Percentiles rank a stretch among this genome's conserved stretches.
Evolutionary conservation across 2,888 invertebrate species (phyloP).

Genomic region (Drosophila nr. perissopoda): DNA sequence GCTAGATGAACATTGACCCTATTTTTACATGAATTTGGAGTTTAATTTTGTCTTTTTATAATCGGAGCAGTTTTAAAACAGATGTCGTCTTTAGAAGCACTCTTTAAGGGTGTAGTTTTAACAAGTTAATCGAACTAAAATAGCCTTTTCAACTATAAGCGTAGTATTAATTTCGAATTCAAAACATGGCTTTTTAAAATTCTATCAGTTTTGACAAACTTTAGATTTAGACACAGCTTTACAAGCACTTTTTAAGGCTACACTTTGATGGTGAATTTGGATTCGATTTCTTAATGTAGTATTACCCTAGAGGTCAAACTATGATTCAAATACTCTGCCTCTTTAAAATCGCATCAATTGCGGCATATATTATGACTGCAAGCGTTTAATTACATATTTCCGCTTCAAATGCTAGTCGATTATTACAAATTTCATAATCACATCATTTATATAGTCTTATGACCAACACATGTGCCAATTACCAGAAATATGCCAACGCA

Average conservation of each 20-base stretch:
- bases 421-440: not conserved
- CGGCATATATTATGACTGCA: not conserved
- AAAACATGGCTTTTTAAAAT: too few relatives aligned
- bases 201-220: not conserved
- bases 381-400: not conserved
- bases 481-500: not conserved
- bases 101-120: too few relatives aligned
- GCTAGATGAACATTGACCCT: not conserved
- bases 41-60: not conserved
- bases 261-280: not conserved
- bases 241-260: not conserved
- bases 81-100: too few relatives aligned
- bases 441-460: not conserved
- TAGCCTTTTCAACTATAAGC: not conserved
- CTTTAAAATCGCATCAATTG: not conserved
- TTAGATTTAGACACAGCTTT: not conserved
- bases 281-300: not conserved
- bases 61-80: not conserved
- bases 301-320: not conserved
- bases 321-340: not conserved
- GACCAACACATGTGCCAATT: constrained; percentile 12
- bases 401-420: not conserved
- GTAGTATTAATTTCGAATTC: too few relatives aligned
- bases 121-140: not conserved
- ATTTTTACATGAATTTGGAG: not conserved